Conservation (phyloP, 1,140 invertebrate species). For the Heliconius melpomene region DNA sequence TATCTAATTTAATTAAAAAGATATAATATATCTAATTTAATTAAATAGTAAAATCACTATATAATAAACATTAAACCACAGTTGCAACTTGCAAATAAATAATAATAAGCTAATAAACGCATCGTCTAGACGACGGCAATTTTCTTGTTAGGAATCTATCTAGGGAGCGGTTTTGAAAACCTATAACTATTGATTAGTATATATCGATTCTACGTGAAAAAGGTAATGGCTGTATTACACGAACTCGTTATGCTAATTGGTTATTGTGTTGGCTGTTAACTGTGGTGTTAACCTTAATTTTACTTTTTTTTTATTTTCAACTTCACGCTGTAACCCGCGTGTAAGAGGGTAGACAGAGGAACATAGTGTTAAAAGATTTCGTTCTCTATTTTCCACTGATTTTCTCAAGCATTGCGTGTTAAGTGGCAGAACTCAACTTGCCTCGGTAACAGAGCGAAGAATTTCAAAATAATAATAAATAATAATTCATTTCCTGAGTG, state of each 20-base stretch:
- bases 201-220: neutral
- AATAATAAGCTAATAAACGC: constrained; percentile 17
- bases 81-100: constrained; percentile 4
- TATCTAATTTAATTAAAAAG: too few relatives aligned
- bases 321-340: neutral
- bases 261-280: neutral
- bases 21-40: too few relatives aligned
- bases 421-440: too few relatives aligned
- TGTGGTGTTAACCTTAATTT: neutral
- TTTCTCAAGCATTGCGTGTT: too few relatives aligned
- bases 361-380: too few relatives aligned
- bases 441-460: too few relatives aligned
- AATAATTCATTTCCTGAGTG: too few relatives aligned
- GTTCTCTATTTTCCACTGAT: too few relatives aligned
- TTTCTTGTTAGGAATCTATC: constrained; percentile 27
- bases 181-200: constrained; percentile 15
- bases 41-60: neutral
- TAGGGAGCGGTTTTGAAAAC: constrained; percentile 20
- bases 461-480: too few relatives aligned
- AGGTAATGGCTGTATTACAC: neutral
- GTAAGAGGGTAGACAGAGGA: too few relatives aligned
- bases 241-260: constrained; percentile 4
- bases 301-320: neutral
- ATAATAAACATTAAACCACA: neutral
- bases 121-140: constrained; percentile 27